Conservation (phyloP, 92 coral and sea anemone species). For the Siderastrea radians region DNA sequence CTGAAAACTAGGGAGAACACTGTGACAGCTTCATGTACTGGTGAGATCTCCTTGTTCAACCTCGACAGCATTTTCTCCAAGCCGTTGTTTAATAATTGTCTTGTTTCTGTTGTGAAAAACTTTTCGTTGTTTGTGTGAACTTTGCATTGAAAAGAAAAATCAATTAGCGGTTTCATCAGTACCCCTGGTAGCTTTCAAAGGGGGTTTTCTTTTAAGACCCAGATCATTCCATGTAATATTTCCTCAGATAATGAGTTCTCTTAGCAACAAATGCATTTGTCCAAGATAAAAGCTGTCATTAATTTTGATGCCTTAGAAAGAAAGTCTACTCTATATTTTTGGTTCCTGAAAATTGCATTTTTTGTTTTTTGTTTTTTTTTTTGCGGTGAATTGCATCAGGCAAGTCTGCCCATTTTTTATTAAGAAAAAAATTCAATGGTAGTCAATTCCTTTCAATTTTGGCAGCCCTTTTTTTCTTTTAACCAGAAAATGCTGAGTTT, state of each 20-base stretch:
- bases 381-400: too few relatives aligned
- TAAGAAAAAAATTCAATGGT: neutral
- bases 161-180: neutral
- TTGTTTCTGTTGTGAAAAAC: too few relatives aligned
- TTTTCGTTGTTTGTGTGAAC: neutral
- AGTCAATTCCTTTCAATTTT: neutral
- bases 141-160: neutral
- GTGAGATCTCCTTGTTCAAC: neutral
- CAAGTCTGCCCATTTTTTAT: neutral
- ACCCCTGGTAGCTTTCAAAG: too few relatives aligned
- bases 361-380: too few relatives aligned
- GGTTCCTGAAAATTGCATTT: neutral
- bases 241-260: neutral
- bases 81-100: neutral
- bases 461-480: neutral
- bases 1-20: too few relatives aligned
- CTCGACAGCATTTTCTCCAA: neutral
- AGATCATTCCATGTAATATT: neutral
- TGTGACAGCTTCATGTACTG: too few relatives aligned
- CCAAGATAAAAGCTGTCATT: slow-evolving; percentile 5
- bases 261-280: slow-evolving; percentile 7
- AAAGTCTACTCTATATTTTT: neutral
- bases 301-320: neutral
- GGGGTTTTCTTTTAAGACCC: neutral
- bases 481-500: neutral